Conservation (phyloP, 2,113 vertebrate species). For the Girardinichthys multiradiatus region DNA sequence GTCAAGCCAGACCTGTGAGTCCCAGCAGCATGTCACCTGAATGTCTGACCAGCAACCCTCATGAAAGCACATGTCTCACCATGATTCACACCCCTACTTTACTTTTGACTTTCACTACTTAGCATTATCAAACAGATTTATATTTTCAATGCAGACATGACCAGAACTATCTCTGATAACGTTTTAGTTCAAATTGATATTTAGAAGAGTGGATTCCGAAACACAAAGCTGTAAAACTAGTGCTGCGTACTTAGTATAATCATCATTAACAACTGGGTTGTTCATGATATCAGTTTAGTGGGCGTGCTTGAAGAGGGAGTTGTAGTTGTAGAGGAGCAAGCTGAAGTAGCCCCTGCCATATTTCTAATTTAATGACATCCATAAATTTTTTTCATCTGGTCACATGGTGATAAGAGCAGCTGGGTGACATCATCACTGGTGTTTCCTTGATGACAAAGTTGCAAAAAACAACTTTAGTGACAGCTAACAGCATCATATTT, state of each 20-base stretch:
- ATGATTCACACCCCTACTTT: fast-evolving
- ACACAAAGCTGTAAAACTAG: slow-evolving; percentile 10
- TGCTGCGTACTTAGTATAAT: slow-evolving; percentile 9
- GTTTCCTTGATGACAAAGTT: not conserved
- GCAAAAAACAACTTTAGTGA: not conserved
- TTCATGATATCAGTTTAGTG: slow-evolving; percentile 24
- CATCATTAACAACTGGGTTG: slow-evolving; percentile 3
- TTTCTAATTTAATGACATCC: slow-evolving; percentile 1
- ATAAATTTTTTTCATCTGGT: slow-evolving; percentile 18
- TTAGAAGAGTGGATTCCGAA: slow-evolving; percentile 3
- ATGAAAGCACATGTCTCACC: not conserved
- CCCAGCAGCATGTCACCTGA: not conserved
- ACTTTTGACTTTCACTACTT: not conserved
- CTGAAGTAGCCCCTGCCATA: not conserved
- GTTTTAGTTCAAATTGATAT: not conserved
- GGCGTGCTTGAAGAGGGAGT: slow-evolving; percentile 40
- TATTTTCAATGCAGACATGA: not conserved
- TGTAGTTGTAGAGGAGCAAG: slow-evolving; percentile 16
- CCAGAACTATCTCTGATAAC: not conserved
- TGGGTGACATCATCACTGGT: not conserved
- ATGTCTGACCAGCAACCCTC: not conserved
- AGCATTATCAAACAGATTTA: not conserved
- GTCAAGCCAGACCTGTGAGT: slow-evolving; percentile 81
- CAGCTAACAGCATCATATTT: slow-evolving; percentile 14
- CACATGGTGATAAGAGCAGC: not conserved